Evolutionary conservation across 2,888 invertebrate species (phyloP).

Genomic region (Ophion ventricosus): DNA sequence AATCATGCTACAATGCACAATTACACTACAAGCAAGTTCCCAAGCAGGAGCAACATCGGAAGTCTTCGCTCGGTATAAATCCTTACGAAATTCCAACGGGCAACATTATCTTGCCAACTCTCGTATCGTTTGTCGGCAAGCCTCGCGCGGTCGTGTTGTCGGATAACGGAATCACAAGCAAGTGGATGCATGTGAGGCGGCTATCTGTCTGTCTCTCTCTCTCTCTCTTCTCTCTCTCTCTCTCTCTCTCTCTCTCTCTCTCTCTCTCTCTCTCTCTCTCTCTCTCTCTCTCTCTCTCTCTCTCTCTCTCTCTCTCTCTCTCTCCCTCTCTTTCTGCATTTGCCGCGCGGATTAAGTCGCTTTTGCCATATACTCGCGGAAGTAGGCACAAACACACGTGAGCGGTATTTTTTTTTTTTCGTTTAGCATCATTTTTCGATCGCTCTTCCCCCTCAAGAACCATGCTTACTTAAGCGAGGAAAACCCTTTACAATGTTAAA

Average conservation of each 20-base stretch:
- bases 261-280: too few species aligned
- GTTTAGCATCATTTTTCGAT: too few species aligned
- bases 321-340: background rate
- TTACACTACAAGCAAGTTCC: conserved; percentile 62
- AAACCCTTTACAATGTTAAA: too few species aligned
- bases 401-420: background rate
- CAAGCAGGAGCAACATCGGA: conserved; percentile 40
- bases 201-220: background rate
- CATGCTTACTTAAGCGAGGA: too few species aligned
- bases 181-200: background rate
- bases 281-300: background rate
- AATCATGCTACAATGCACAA: conserved; percentile 70
- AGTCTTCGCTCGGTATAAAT: conserved; percentile 44
- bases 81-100: conserved; percentile 39
- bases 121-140: conserved; percentile 41
- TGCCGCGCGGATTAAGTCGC: conserved; percentile 33
- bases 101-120: conserved; percentile 45
- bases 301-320: background rate
- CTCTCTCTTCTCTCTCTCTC: too few species aligned
- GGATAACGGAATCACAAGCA: conserved; percentile 20
- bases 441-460: too few species aligned
- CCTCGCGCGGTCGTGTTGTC: background rate
- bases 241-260: too few species aligned
- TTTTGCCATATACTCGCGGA: background rate
- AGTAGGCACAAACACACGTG: background rate